These are phyloP conservation scores for Antrozous pallidus DNA, from an alignment of 2,797 vertebrate species.

Conservation along the genomic window DNA sequence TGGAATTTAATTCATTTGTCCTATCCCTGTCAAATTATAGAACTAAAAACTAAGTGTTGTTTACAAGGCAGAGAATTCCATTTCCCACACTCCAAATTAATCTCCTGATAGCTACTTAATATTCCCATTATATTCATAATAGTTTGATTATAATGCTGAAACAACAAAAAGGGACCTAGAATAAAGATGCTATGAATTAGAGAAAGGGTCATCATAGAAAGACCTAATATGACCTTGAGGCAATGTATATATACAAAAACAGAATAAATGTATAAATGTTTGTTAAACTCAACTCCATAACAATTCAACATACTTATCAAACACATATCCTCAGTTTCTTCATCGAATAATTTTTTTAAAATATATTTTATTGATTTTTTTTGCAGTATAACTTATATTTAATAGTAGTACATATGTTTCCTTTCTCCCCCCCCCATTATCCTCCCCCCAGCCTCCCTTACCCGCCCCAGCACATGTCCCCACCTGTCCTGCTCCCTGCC, in stretches of 20 bases:
- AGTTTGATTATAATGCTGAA: neutral
- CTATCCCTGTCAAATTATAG: neutral
- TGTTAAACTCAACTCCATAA: neutral
- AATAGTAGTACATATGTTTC: no score
- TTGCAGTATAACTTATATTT: no score
- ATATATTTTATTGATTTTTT: no score
- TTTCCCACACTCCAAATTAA: neutral
- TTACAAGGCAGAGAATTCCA: neutral
- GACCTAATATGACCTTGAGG: neutral
- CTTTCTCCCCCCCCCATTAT: no score
- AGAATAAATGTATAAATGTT: neutral
- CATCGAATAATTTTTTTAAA: neutral
- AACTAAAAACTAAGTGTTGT: neutral
- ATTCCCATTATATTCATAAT: neutral
- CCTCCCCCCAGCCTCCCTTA: no score
- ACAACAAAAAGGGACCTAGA: neutral
- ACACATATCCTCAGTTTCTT: neutral
- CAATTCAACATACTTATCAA: neutral
- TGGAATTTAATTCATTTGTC: conserved; percentile 12
- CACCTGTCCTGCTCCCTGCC: no score
- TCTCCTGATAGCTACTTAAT: neutral
- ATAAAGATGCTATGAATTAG: neutral
- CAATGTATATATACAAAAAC: neutral
- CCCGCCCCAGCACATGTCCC: no score
- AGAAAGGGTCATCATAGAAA: neutral